Base-by-base conservation (phyloP, 2,113 vertebrate genomes). In the Ochotona curzoniae region DNA sequence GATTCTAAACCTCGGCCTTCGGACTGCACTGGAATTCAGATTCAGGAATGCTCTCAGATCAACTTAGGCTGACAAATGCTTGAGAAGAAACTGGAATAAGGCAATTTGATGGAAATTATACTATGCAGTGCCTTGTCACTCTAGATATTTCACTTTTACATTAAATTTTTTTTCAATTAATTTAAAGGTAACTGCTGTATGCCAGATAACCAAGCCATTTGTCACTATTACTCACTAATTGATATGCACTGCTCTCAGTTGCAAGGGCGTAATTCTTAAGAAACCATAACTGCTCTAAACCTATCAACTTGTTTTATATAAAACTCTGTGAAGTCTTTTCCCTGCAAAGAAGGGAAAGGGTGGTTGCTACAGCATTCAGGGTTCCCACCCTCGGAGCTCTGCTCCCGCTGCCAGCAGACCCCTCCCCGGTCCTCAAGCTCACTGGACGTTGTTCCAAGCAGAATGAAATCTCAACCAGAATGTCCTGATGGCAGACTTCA, bases 171-270 rank as follows among this genome's bases (percentile, higher is more conserved):
- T 83, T 89, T 91, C 94, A 92, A 84, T 96, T 96, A 96, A 96
- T 95, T 96, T 95, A 93, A 95, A 96, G 84, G 89, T 94, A 97
- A 94, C 91, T 94, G 91, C 89, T 89, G 78, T 74, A 91, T 57
- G 81, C 80, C 90, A 93, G 75, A 71, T 81, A 92, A 5, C 69
- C 79, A 87, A 89, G 89, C 88, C 73, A 96, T 95, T 90, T 93
- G 61, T 95, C 97, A 95, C 90, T 94, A 96, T 96, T 96, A 96
- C 89, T 96, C 95, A 92, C 94, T 97, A 96, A 93, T 95, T 97
- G 96, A 95, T 91, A 89, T 81, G 75, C 57, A 94, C 66, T 44
- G 73, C 80, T 95, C 75, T 92, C 92, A 96, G 83, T 96, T 96
- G 82, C 67, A 97, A 91, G 90, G 69, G 81, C 91, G 75, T 83